phyloP scores from a whole-genome alignment of 2,113 vertebrate genomes.

The Tursiops truncatus region DNA sequence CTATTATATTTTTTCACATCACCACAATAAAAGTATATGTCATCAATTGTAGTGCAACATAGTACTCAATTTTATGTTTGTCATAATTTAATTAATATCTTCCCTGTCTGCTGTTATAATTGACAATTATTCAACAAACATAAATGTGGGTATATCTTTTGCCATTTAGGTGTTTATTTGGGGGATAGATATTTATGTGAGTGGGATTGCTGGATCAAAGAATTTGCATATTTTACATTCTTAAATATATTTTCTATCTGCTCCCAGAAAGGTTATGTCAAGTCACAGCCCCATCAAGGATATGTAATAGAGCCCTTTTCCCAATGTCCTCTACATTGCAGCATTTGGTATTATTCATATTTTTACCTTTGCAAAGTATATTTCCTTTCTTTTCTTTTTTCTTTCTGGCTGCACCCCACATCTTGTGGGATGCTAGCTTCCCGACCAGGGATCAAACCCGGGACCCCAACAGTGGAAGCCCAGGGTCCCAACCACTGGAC shows the following conservation, averaged over 20 bases:
- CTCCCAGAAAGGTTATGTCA: not conserved
- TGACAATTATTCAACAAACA: not conserved
- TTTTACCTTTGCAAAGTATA: not conserved
- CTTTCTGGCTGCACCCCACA: too few relatives aligned
- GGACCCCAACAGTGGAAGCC: too few relatives aligned
- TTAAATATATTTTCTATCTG: not conserved
- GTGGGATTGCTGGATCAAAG: not conserved
- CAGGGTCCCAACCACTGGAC: too few relatives aligned
- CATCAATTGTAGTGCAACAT: not conserved
- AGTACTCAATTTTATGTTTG: not conserved
- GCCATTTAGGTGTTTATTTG: not conserved
- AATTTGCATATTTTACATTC: not conserved
- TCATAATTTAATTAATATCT: not conserved
- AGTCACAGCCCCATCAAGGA: too few relatives aligned
- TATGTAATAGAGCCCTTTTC: not conserved
- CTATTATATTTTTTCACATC: not conserved
- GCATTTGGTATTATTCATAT: not conserved
- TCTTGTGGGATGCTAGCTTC: too few relatives aligned
- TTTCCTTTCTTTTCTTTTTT: too few relatives aligned
- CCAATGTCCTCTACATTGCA: not conserved
- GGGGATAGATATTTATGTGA: not conserved
- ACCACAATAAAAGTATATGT: not conserved
- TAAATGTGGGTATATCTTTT: not conserved
- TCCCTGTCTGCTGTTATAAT: not conserved
- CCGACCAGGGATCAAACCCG: too few relatives aligned